These are phyloP conservation scores for Anthrax anthrax DNA, from an alignment of 2,888 invertebrate species.

Conservation along the genomic window DNA sequence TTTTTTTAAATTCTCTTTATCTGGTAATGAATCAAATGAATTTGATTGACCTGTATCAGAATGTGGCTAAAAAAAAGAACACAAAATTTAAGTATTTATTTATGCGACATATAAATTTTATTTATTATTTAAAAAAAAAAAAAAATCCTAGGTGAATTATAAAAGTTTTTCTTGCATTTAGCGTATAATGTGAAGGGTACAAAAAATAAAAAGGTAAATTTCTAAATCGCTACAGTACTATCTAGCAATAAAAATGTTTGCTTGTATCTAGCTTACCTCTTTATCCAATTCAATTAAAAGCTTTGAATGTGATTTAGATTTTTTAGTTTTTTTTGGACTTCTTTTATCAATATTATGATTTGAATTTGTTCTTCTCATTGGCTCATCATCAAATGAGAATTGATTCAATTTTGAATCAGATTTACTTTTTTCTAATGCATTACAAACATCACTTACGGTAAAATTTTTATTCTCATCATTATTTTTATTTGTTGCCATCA, in stretches of 20 bases:
- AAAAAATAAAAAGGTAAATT: neutral
- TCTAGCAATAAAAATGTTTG: neutral
- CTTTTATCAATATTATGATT: conserved; percentile 37
- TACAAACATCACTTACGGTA: conserved; percentile 15
- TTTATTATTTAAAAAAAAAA: neutral
- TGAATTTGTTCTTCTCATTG: conserved; percentile 39
- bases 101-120: neutral
- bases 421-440: conserved; percentile 46
- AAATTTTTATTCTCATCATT: neutral
- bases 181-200: neutral
- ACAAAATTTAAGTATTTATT: neutral
- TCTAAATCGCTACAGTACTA: too few species aligned
- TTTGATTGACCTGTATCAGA: conserved; percentile 25
- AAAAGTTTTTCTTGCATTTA: neutral
- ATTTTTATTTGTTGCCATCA: neutral
- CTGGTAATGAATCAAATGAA: neutral
- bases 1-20: conserved; percentile 14
- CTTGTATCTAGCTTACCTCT: conserved; percentile 23
- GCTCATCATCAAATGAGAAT: conserved; percentile 27
- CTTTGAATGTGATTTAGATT: conserved; percentile 43
- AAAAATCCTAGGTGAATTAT: neutral
- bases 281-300: conserved; percentile 38
- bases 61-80: conserved; percentile 21
- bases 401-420: conserved; percentile 49
- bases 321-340: conserved; percentile 37